phyloP scores from a whole-genome alignment of 2,888 invertebrate species.

The Phaonia tiefii region DNA sequence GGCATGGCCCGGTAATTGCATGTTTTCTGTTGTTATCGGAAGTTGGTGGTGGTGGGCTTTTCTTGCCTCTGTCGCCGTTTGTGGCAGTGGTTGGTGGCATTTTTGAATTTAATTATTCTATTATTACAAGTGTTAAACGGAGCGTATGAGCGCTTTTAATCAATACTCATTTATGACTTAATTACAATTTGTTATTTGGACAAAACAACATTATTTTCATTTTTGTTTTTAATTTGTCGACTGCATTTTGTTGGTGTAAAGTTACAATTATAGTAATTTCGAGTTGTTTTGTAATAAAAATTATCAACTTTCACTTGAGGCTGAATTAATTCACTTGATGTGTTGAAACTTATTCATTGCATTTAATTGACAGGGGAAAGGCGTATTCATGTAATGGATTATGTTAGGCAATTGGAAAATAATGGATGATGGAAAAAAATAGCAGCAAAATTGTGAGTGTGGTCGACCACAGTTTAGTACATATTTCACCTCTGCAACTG shows the following conservation, averaged over 20 bases:
- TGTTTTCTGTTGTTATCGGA: conserved; percentile 33
- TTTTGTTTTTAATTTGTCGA: not conserved
- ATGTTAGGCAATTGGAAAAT: no score
- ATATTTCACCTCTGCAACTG: no score
- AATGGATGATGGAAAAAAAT: no score
- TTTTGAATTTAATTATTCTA: conserved; percentile 19
- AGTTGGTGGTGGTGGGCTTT: conserved; percentile 37
- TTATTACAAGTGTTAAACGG: conserved; percentile 39
- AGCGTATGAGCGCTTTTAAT: conserved; percentile 34
- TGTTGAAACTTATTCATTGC: no score
- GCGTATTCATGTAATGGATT: no score
- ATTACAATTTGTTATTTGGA: not conserved
- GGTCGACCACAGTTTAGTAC: no score
- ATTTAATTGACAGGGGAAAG: no score
- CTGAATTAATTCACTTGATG: no score
- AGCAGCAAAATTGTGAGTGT: no score
- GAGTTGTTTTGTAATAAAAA: conserved; percentile 3
- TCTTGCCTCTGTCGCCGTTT: not conserved
- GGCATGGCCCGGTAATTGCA: conserved; percentile 5
- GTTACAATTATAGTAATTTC: conserved; percentile 5
- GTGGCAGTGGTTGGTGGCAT: not conserved
- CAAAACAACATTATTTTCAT: not conserved
- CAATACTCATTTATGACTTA: conserved; percentile 19
- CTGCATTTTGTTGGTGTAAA: conserved; percentile 9
- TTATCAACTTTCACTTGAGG: conserved; percentile 27